Evolutionary conservation across 2,888 invertebrate species (phyloP).

Genomic region (Agrotis puta): DNA sequence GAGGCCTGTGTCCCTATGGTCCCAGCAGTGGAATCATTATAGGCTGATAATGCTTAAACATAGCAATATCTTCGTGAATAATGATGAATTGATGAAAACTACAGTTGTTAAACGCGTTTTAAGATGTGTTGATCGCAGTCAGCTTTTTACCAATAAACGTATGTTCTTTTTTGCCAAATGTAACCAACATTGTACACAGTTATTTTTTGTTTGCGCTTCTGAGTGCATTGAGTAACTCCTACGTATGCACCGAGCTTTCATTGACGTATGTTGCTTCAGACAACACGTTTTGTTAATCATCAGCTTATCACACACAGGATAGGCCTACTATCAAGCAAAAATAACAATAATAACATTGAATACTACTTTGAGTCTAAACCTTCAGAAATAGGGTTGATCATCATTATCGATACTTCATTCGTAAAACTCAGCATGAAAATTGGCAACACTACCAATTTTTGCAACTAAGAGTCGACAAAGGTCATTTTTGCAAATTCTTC

Average conservation of each 20-base stretch:
- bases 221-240: neutral
- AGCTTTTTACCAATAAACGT: too few species aligned
- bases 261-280: neutral
- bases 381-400: neutral
- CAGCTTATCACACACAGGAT: constrained; percentile 10
- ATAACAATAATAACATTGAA: constrained; percentile 7
- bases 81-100: too few species aligned
- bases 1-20: too few species aligned
- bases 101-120: too few species aligned
- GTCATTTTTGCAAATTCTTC: too few species aligned
- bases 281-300: constrained; percentile 9
- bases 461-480: too few species aligned
- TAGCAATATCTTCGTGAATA: too few species aligned
- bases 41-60: too few species aligned
- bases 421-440: neutral
- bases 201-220: neutral
- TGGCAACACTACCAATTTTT: neutral
- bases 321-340: neutral
- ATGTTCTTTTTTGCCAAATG: neutral
- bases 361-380: neutral
- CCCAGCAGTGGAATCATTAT: too few species aligned
- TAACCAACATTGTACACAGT: too few species aligned
- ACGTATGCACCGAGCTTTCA: constrained; percentile 2
- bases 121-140: too few species aligned
- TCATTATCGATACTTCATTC: neutral